phyloP scores from a whole-genome alignment of 37 sponge, comb jelly and placozoan genomes.

The Agelas oroides region DNA sequence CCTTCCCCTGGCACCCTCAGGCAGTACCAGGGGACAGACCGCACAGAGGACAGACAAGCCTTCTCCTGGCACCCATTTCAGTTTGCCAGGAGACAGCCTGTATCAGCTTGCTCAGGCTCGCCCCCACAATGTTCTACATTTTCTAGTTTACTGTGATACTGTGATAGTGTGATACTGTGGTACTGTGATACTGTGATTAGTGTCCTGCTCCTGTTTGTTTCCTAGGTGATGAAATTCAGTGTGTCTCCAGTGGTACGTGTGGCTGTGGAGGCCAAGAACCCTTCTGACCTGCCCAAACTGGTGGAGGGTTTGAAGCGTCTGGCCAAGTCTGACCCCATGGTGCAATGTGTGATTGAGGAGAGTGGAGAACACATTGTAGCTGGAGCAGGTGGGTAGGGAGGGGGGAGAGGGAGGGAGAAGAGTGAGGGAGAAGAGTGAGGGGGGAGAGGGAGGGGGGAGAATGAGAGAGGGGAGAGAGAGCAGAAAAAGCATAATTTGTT shows the following conservation, averaged over 20 bases:
- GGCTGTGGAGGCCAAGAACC: conserved; percentile 98
- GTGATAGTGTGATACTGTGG: background rate
- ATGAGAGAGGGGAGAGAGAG: no score
- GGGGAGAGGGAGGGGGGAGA: no score
- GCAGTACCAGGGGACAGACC: no score
- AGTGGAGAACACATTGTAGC: conserved; percentile 99
- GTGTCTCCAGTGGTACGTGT: conserved; percentile 99
- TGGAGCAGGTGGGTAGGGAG: conserved; percentile 66
- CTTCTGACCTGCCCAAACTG: conserved; percentile 95
- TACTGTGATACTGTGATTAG: background rate
- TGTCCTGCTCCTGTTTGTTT: background rate
- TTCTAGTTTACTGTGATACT: background rate
- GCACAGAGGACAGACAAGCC: no score
- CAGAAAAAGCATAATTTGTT: no score
- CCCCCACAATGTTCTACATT: background rate
- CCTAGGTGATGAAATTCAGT: conserved; percentile 97
- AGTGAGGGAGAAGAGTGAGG: background rate
- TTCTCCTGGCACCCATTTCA: no score
- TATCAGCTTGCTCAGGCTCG: background rate
- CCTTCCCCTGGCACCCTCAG: no score
- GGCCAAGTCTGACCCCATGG: conserved; percentile 99
- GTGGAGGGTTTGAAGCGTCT: conserved; percentile 98
- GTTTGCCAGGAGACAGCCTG: no score
- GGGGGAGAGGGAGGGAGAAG: background rate
- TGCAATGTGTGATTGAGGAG: conserved; percentile 95